Conservation (phyloP, 2,113 vertebrate species). For the Carollia perspicillata region DNA sequence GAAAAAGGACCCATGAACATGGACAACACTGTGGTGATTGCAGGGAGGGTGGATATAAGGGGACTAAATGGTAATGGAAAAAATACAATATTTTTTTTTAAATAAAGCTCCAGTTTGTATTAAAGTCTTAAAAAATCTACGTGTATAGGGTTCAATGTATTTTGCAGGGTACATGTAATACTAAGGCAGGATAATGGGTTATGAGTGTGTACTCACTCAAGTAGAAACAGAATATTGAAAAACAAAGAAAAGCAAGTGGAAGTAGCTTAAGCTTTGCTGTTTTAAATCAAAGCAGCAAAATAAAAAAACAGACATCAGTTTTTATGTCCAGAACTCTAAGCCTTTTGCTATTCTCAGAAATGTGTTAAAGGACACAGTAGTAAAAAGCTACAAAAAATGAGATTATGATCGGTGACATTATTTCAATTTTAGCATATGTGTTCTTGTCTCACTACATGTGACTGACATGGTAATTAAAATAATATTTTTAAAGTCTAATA, state of each 20-base stretch:
- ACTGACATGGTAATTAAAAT: conserved; percentile 26
- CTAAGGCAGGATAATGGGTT: not conserved
- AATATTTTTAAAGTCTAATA: conserved; percentile 10
- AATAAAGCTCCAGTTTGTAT: not conserved
- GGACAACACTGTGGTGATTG: too few species aligned
- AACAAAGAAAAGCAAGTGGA: not conserved
- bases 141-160: not conserved
- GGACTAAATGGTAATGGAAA: too few species aligned
- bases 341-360: conserved; percentile 7
- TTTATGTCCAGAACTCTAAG: not conserved
- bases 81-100: too few species aligned
- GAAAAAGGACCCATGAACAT: too few species aligned
- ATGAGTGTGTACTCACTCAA: not conserved
- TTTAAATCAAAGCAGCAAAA: conserved; percentile 45
- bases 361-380: not conserved
- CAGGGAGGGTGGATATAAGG: too few species aligned
- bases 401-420: not conserved
- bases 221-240: conserved; percentile 43
- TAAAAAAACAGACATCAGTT: not conserved
- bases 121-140: not conserved
- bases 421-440: not conserved
- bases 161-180: not conserved
- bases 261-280: not conserved
- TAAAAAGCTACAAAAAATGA: not conserved
- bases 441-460: not conserved